Base-by-base conservation (phyloP, 2,113 vertebrate species). In the Leucopsar rothschildi region DNA sequence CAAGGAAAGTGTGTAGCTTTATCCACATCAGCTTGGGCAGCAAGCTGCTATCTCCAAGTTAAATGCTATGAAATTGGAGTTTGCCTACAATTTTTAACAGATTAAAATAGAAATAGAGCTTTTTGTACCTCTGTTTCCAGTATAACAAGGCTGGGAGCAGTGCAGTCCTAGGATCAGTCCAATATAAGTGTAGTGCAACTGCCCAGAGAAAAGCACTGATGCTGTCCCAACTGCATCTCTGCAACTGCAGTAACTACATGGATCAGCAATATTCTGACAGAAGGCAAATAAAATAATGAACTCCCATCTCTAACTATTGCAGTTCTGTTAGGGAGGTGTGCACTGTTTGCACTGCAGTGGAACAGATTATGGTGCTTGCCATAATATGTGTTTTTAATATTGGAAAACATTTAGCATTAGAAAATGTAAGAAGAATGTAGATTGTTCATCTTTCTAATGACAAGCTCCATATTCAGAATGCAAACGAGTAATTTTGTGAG, bases 371-470 rank as follows among this genome's bases (percentile, higher is more conserved):
- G 55, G 28, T 76, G 39, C 71, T 80, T 96, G 59, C 85, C 31
- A 22, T 93, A 80, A n/a, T 95, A 88, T 56, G 82, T 93, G 71
- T 92, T 91, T 85, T 77, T 40, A 79, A 81, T 90, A 92, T 70
- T 94, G 77, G 72, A 94, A 95, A 42, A 42, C 15, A 42, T 15
- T 14, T 42, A 42, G 40, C 40, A 42, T 42, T 42, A 42, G 40
- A 42, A 42, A 95, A 88, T 59, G 23, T 55, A 63, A 57, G 73
- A 93, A 81, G 61, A 87, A 69, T 79, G 69, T 72, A 15, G 87
- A 91, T 14, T 33, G 35, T 92, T 95, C 88, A 31, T 92, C 75
- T 94, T 87, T 70, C 29, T 92, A 85, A 70, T 87, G 73, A 81
- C 90, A 95, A 66, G 63, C 33, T 91, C 45, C 7, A 13, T 90